phyloP scores from a whole-genome alignment of 2,797 vertebrate genomes.

The Etheostoma perlongum region DNA sequence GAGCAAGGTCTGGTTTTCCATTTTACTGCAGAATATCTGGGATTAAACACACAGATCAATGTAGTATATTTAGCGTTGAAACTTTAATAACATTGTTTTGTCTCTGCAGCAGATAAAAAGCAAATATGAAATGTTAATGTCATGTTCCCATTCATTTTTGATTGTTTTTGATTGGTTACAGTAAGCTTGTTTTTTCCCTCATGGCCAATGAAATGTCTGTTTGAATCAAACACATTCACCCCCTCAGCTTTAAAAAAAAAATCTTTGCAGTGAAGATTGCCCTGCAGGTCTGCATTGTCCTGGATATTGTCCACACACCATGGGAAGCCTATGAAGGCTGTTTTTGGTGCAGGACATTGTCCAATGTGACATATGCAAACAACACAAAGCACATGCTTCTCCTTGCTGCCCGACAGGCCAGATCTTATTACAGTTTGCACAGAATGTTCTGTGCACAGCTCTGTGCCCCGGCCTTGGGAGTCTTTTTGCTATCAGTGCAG shows the following conservation, averaged over 20 bases:
- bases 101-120: slow-evolving; percentile 25
- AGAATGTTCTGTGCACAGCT: slow-evolving; percentile 42
- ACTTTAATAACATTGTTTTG: neutral
- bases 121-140: slow-evolving; percentile 43
- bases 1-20: slow-evolving; percentile 29
- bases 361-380: slow-evolving; percentile 66
- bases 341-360: slow-evolving; percentile 33
- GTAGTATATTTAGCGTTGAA: slow-evolving; percentile 12
- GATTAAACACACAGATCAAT: slow-evolving; percentile 22
- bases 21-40: slow-evolving; percentile 13
- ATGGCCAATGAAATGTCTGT: slow-evolving; percentile 27
- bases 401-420: slow-evolving; percentile 52
- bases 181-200: slow-evolving; percentile 26
- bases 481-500: slow-evolving; percentile 59
- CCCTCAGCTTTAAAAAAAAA: slow-evolving; percentile 10
- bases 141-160: slow-evolving; percentile 38
- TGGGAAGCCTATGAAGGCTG: slow-evolving; percentile 36
- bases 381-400: slow-evolving; percentile 67
- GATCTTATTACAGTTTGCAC: slow-evolving; percentile 63
- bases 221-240: slow-evolving; percentile 22
- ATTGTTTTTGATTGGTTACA: slow-evolving; percentile 45
- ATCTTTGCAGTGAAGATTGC: neutral
- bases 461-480: slow-evolving; percentile 49
- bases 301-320: slow-evolving; percentile 25
- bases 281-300: slow-evolving; percentile 21